Base-by-base conservation (phyloP, 2,888 invertebrate species). In the Ctena decussata region DNA sequence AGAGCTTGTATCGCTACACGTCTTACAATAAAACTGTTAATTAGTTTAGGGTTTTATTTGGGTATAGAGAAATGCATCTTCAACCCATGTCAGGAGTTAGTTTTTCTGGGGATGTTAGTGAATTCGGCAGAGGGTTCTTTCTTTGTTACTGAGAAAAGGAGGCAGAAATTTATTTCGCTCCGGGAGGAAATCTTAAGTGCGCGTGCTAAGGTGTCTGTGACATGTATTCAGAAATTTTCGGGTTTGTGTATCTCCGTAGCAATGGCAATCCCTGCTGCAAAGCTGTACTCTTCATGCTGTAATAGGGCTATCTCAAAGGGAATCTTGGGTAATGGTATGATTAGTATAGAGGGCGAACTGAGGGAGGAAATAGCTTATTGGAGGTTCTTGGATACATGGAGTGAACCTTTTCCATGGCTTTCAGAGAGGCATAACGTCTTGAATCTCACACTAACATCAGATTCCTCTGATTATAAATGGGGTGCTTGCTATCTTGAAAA, bases 231-330 rank as follows among this genome's bases (percentile, higher is more conserved):
- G 53, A 32, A 69, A 11, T 77, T 77, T 41, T 11, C 53, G 24
- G 78, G 78, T n/a, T n/a, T 78, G n/a, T 78, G 71, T 37, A 46
- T 65, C 18, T 77, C 77, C 46, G 69, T 60, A 44, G 39, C 18
- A 44, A 15, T 78, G 53, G 71, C 71, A 18, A 70, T 78, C 21
- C 78, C 71, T 35, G 78, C 70, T 12, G 70, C 78, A 37, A 71
- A 78, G 71, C 39, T 71, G 24, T 78, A 65, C 70, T 71, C 78
- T 21, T 46, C 71, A 44, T 27, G 24, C 37, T 78, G 78, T 71
- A 71, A 78, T 53, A 44, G 32, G 70, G 78, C 78, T 11, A 71
- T 78, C 37, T 70, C 78, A 24, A 46, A 46, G 30, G 78, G 71
- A 0, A 49, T 3, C 21, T 8, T 15, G n/a, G 30, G 44, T 71